Evolutionary conservation across 1,140 invertebrate species (phyloP), one percentile per base, ranked within the genome.

Genomic region (Drosophila melanogaster): DNA sequence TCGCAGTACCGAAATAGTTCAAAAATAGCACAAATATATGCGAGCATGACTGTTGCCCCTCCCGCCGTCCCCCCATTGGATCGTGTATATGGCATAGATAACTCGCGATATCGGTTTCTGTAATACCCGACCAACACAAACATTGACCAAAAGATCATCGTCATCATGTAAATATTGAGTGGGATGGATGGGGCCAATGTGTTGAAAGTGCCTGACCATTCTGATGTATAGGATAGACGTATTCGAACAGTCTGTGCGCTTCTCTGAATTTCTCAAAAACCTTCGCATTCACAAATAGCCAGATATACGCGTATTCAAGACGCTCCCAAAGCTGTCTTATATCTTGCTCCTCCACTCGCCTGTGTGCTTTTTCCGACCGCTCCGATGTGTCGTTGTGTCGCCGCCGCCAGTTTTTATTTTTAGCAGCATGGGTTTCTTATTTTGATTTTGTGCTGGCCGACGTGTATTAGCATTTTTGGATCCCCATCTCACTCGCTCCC

Each of bases 211-310:
- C 61, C 47, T 30, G 30, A 65, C 19, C 40, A 47, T 37, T 60
- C 56, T 53, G 56, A 73, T 73, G 46, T 33, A 46, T 47, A 26
- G 24, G 41, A 46, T 47, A 26, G 47, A 41, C 55, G 30, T 22
- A 43, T 26, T 50, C 26, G 15, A 19, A 30, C 19, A 37, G 30
- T 47, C 33, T 43, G 41, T 46, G 58, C 26, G 26, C 10, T 41
- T 65, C n/a, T 46, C 54, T 22, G 57, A 54, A 73, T 65, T 2
- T 22, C 19, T 22, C 19, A 22, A 54, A 73, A 87, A 89, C 83
- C 84, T 87, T 87, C 79, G 79, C 65, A 72, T 83, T 79, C 79
- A 86, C 83, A 87, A 86, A 86, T 86, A 86, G 83, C 69, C 60
- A 75, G 60, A 81, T 70, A 59, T 55, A 66, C 47, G 54, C 70